Conservation (phyloP, 2,113 vertebrate genomes). For the Neotoma lepida region DNA sequence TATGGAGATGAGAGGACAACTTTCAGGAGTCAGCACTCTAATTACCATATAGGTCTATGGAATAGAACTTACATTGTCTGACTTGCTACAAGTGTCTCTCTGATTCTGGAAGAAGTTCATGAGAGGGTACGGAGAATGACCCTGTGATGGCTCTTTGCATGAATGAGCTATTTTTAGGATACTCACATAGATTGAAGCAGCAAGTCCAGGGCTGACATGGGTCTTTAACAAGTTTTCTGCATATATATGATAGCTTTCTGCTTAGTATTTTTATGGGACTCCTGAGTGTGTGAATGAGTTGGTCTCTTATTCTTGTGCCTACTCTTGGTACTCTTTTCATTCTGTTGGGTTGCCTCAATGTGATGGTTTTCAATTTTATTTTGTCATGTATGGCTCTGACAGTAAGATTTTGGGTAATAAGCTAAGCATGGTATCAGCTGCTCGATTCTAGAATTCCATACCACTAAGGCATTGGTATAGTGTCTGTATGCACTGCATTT, state of each 20-base stretch:
- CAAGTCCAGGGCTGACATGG: no score
- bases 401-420: conserved; percentile 34
- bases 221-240: no score
- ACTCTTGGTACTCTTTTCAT: no score
- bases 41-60: background rate
- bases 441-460: background rate
- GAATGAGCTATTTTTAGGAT: conserved; percentile 9
- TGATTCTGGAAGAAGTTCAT: background rate
- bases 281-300: no score
- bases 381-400: background rate
- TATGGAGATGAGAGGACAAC: background rate
- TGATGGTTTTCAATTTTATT: no score
- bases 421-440: background rate
- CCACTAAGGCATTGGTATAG: background rate
- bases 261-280: no score
- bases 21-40: background rate
- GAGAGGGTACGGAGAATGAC: background rate
- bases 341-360: no score
- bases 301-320: no score
- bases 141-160: background rate
- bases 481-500: background rate
- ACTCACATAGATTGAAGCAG: no score
- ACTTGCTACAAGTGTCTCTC: background rate
- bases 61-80: background rate
- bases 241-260: no score